Evolutionary conservation across 2,113 vertebrate species (phyloP).

Genomic region (Cyphomyrus plagiostoma): DNA sequence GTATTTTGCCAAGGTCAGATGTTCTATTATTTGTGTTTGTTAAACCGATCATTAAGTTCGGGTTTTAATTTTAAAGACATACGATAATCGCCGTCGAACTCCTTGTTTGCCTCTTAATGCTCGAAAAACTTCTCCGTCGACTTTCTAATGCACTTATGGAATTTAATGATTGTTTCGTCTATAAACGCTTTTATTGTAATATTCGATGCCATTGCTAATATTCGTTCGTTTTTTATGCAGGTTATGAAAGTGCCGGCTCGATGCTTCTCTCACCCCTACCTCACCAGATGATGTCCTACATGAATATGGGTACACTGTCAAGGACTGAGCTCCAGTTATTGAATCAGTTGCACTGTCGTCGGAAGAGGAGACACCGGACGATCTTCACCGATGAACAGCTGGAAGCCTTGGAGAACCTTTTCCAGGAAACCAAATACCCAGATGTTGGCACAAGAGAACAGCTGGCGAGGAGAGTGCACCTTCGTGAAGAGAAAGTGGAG

Average conservation of each 20-base stretch:
- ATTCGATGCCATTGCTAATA: neutral
- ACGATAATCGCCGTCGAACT: neutral
- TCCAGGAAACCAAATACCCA: conserved; percentile 97
- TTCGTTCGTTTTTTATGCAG: conserved; percentile 45
- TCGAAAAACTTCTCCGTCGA: neutral
- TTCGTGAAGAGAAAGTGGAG: conserved; percentile 97
- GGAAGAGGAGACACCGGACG: conserved; percentile 88
- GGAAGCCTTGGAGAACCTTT: conserved; percentile 91
- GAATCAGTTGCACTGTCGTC: conserved; percentile 90
- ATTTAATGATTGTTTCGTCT: neutral
- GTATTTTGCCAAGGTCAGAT: neutral
- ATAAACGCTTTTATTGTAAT: neutral
- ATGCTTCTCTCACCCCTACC: conserved; percentile 87
- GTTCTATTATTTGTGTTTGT: neutral
- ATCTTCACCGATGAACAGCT: conserved; percentile 98
- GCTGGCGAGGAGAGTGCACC: conserved; percentile 90
- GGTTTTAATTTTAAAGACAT: neutral
- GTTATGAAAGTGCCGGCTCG: conserved; percentile 81
- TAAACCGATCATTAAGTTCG: neutral
- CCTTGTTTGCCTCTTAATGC: neutral
- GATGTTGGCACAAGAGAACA: conserved; percentile 94
- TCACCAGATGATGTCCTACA: conserved; percentile 93
- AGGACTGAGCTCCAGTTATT: conserved; percentile 90
- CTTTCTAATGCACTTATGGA: neutral
- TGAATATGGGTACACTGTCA: conserved; percentile 90